phyloP scores from a whole-genome alignment of 2,797 vertebrate species.

The Esox lucius region DNA sequence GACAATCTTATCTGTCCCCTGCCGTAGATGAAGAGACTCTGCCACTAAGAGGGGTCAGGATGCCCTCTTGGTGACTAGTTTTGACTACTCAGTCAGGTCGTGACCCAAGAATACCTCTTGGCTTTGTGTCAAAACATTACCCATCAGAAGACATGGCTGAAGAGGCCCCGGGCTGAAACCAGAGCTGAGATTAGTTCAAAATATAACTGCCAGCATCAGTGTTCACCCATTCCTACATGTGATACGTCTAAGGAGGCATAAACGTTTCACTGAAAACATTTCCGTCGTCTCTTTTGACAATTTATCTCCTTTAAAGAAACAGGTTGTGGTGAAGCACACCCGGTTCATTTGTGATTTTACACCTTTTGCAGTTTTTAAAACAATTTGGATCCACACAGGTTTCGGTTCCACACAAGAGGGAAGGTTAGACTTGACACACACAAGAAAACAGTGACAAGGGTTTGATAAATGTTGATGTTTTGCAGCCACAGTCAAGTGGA shows the following conservation, averaged over 20 bases:
- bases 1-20: slow-evolving; percentile 2
- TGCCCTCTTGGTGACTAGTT: slow-evolving; percentile 2
- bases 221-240: background rate
- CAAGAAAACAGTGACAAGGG: background rate
- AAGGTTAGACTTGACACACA: background rate
- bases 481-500: too few species aligned
- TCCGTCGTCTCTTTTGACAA: background rate
- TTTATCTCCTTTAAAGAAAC: background rate
- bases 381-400: too few species aligned
- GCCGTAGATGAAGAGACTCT: background rate
- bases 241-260: background rate
- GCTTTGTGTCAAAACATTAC: background rate
- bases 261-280: background rate
- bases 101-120: slow-evolving; percentile 9
- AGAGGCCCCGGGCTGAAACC: background rate
- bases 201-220: background rate
- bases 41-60: background rate
- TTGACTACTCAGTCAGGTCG: background rate
- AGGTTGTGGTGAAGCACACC: background rate
- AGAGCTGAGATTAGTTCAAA: background rate
- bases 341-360: background rate
- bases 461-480: too few species aligned
- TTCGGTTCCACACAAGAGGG: background rate
- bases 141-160: background rate
- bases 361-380: background rate